Percentiles rank a stretch among this genome's conserved stretches.
Conservation (phyloP, 1,140 invertebrate species). For the Pseudomyrmex flavicornis region DNA sequence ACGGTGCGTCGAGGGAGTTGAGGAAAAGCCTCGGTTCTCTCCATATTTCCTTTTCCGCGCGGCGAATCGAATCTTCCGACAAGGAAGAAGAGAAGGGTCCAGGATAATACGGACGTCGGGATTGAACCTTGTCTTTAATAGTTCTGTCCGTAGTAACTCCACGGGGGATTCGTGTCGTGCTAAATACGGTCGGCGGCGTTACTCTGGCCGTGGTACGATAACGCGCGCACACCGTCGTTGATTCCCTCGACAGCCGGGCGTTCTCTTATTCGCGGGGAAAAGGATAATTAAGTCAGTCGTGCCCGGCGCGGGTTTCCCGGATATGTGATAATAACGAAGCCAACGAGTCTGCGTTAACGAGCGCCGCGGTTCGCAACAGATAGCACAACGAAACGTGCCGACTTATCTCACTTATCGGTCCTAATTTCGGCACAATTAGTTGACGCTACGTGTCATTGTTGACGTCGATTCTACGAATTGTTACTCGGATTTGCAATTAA, state of each 20-base stretch:
- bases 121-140: constrained; percentile 25
- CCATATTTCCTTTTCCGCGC: constrained; percentile 29
- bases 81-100: not conserved
- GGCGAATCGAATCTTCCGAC: constrained; percentile 34
- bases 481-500: not conserved
- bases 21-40: not conserved
- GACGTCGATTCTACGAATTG: not conserved
- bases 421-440: constrained; percentile 1
- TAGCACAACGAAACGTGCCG: not conserved
- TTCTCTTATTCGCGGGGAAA: constrained; percentile 25
- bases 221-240: not conserved
- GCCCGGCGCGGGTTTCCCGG: constrained; percentile 31
- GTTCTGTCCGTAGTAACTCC: constrained; percentile 1
- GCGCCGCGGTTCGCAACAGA: constrained; percentile 9
- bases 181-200: constrained; percentile 57
- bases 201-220: constrained; percentile 34
- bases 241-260: not conserved
- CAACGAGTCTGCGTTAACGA: constrained; percentile 14
- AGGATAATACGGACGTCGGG: too few relatives aligned
- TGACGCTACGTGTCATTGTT: not conserved
- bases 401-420: not conserved
- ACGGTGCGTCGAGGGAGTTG: constrained; percentile 3
- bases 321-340: constrained; percentile 61
- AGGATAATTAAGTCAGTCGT: constrained; percentile 64
- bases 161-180: constrained; percentile 54